phyloP scores from a whole-genome alignment of 2,888 invertebrate species.

The Opisthograptis luteolata region DNA sequence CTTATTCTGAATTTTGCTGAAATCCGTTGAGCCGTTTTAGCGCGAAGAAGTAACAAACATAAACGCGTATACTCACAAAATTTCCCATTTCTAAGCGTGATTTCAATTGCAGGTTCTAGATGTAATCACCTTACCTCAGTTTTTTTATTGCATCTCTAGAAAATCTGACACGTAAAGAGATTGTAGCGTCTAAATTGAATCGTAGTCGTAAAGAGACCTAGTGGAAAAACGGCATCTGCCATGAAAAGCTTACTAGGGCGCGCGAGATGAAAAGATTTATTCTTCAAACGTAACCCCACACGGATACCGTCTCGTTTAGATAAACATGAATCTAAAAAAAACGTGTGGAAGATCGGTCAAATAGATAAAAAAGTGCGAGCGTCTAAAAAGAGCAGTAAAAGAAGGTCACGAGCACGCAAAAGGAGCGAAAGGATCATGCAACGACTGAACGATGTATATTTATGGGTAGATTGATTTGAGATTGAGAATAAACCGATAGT shows the following conservation, averaged over 20 bases:
- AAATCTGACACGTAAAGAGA: no score
- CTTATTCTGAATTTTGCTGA: no score
- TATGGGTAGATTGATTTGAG: slow-evolving; percentile 19
- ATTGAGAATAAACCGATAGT: slow-evolving; percentile 6
- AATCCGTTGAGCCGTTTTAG: no score
- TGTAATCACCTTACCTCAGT: no score
- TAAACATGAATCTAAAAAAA: slow-evolving; percentile 16
- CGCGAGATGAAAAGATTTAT: slow-evolving; percentile 24
- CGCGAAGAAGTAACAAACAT: no score
- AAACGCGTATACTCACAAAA: no score
- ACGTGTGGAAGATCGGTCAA: slow-evolving; percentile 21
- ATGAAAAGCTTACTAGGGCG: slow-evolving; percentile 14
- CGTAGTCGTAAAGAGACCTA: slow-evolving; percentile 4
- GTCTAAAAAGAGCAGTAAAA: slow-evolving; percentile 15
- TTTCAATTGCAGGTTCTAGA: no score
- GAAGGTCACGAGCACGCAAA: slow-evolving; percentile 2
- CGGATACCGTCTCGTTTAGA: slow-evolving; percentile 17
- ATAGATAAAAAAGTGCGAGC: slow-evolving; percentile 20
- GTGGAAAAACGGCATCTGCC: slow-evolving; percentile 4
- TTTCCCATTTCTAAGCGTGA: no score
- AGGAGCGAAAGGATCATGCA: slow-evolving; percentile 1
- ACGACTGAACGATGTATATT: slow-evolving; percentile 19
- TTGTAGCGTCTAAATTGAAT: slow-evolving; percentile 12
- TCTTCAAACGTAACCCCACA: slow-evolving; percentile 11
- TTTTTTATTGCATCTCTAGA: no score